Base-by-base conservation (phyloP, 2,113 vertebrate species). In the Lucifuga dentata region DNA sequence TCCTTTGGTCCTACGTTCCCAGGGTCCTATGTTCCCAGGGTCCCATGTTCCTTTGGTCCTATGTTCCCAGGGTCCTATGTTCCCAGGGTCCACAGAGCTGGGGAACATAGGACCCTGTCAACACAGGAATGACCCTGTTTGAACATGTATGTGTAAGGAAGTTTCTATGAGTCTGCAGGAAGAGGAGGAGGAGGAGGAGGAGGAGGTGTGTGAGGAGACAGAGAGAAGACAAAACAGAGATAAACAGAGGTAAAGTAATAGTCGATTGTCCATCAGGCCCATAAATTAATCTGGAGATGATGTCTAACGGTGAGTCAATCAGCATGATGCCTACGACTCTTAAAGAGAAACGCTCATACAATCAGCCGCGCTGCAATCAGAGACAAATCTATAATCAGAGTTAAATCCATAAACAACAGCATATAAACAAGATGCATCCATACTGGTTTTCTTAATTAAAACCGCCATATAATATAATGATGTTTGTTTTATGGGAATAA, bases 331-430 rank as follows among this genome's bases (percentile, higher is more conserved):
- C 62, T 20, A 15, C 46, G 62, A 64, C 51, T 64, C 26, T 53
- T 32, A 64, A 26, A 51, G 55, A 55, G 73, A 61, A 63, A 32
- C 21, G 19, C 63, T 51, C 1, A 2, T 57, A 55, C 74, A 33
- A 55, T 71, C 63, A 71, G 62, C 45, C 61, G 26, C 26, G 53
- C 74, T 49, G 65, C 40, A 63, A 72, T 73, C 51, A 61, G 70
- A 16, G 23, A 3, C 51, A 73, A 74, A 78, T 67, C 70, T 73
- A 16, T 9, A 15, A 38, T 69, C 13, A 5, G 23, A 23, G 39
- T 76, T 32, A 50, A 56, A 80, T 66, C 57, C 77, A 81, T 73
- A 72, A 38, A 48, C 59, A 59, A 19, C 9, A 64, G 33, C 24
- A n/a, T 32, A 10, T 11, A 50, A 57, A 32, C 11, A 36, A 33